Evolutionary conservation across 2,797 vertebrate species (phyloP), one percentile per base, ranked within the genome.

Genomic region (Enoplosus armatus): DNA sequence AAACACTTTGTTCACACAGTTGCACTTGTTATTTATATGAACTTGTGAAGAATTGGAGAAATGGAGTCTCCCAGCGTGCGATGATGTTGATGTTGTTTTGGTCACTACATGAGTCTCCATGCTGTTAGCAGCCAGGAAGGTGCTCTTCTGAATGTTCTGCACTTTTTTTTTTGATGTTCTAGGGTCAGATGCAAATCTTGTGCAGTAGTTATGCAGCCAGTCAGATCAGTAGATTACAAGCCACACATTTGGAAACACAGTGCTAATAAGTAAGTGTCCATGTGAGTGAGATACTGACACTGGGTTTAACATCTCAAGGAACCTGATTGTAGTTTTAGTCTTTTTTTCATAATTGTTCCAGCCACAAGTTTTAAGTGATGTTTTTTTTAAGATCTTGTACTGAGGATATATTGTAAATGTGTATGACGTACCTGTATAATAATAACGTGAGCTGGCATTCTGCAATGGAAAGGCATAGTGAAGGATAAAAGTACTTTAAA

Each of bases 401-500:
- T 50, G n/a, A 64, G 2, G n/a, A 51, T 62, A 70, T 66, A 54
- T 70, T 41, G 27, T 31, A 77, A 62, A 59, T 39, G 20, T 51
- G 9, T 24, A 14, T 61, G 31, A 54, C 11, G 5, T 69, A 39
- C 50, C 41, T 71, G 2, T 45, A 8, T 64, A 53, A 51, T 27
- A 60, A 64, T 43, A 74, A 62, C 8, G 4, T 18, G 33, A 45
- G 67, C 24, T 70, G 48, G 27, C 37, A 14, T 76, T 68, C 71
- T 80, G 26, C 45, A 31, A 37, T 37, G 33, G 27, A 65, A 43
- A 54, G 2, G 24, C n/a, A 16, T 15, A 24, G 39, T 33, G 8
- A 77, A 65, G 54, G 59, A 74, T 73, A 35, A 35, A 74, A 64
- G 20, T 74, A 8, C 65, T 79, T 77, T 51, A 27, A 51, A 76